Conservation (phyloP, 2,888 invertebrate genomes). For the Mythimna ferrago region DNA sequence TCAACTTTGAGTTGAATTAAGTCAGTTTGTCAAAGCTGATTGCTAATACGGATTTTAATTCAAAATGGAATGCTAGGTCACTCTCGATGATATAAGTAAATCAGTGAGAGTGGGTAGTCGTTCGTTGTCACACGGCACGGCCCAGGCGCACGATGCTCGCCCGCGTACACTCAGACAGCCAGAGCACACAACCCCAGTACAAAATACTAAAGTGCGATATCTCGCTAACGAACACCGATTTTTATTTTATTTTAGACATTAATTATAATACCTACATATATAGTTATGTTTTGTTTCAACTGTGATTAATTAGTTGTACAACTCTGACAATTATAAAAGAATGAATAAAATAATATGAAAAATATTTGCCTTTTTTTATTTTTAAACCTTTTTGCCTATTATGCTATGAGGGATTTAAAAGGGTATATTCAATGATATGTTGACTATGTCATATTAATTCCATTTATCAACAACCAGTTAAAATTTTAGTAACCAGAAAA, state of each 20-base stretch:
- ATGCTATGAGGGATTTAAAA: background rate
- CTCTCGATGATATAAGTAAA: constrained; percentile 12
- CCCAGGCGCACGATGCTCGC: constrained; percentile 26
- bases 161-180: constrained; percentile 71
- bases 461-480: background rate
- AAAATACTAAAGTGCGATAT: constrained; percentile 71
- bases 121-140: background rate
- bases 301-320: constrained; percentile 92
- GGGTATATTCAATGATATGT: too few species aligned
- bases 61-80: constrained; percentile 29
- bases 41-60: constrained; percentile 23
- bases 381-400: background rate
- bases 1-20: constrained; percentile 6
- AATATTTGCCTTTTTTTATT: constrained; percentile 76
- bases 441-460: background rate
- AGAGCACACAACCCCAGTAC: constrained; percentile 88
- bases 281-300: constrained; percentile 90
- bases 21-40: constrained; percentile 5
- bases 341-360: constrained; percentile 87
- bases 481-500: background rate
- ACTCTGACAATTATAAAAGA: constrained; percentile 90
- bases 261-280: constrained; percentile 78
- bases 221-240: constrained; percentile 70
- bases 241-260: constrained; percentile 83
- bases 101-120: constrained; percentile 17